phyloP scores from a whole-genome alignment of 2,888 invertebrate genomes.

The Diarsia mendica region DNA sequence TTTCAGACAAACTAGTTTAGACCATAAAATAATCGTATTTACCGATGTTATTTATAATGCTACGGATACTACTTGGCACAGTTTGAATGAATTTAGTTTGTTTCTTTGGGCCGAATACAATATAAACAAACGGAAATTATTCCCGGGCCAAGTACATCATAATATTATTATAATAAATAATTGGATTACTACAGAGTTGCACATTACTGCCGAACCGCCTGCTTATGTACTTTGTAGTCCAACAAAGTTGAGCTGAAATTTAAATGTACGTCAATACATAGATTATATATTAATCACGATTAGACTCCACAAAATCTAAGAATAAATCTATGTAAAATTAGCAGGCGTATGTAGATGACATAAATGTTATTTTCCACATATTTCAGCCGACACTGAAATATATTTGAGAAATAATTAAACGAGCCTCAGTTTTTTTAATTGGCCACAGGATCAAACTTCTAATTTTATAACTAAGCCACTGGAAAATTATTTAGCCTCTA shows the following conservation, averaged over 20 bases:
- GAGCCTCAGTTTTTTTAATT: too few relatives aligned
- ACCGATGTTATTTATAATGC: conserved; percentile 14
- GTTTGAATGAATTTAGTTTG: conserved; percentile 38
- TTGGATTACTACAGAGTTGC: conserved; percentile 22
- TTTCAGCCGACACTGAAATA: neutral
- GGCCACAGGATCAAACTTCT: too few relatives aligned
- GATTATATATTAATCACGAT: conserved; percentile 16
- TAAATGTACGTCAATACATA: neutral
- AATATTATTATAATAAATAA: conserved; percentile 33
- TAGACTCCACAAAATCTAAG: neutral
- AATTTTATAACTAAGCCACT: too few relatives aligned
- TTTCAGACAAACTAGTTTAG: conserved; percentile 10
- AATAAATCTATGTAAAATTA: neutral
- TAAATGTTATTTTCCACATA: neutral
- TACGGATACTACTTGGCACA: conserved; percentile 36
- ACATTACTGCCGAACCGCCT: neutral
- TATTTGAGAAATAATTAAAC: too few relatives aligned
- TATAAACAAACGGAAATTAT: conserved; percentile 33
- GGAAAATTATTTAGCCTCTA: too few relatives aligned
- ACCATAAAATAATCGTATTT: conserved; percentile 24
- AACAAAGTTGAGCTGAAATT: neutral
- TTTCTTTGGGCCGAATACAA: conserved; percentile 1
- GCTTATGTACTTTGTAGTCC: neutral
- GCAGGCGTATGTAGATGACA: neutral
- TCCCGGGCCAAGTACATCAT: conserved; percentile 10